Percentiles rank a stretch among this genome's conserved stretches.
Conservation (phyloP, 2,888 invertebrate species). For the Acleris literana region DNA sequence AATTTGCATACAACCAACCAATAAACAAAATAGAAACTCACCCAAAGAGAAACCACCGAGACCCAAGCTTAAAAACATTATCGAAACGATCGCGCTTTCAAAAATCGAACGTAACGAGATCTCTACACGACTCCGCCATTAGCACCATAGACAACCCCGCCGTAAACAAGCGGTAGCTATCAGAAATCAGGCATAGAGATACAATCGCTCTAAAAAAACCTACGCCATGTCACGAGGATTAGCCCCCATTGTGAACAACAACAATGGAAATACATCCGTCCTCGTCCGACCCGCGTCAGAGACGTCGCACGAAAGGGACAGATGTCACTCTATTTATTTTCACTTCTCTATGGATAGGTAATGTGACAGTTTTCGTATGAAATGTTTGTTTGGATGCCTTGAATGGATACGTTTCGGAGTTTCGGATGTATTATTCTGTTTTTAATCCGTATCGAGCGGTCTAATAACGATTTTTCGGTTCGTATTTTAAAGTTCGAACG, state of each 20-base stretch:
- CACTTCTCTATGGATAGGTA: conserved; percentile 73
- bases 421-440: conserved; percentile 70
- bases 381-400: conserved; percentile 76
- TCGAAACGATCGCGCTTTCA: conserved; percentile 27
- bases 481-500: conserved; percentile 10
- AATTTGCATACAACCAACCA: conserved; percentile 18
- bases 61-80: conserved; percentile 20
- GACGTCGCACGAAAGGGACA: conserved; percentile 55
- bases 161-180: conserved; percentile 75
- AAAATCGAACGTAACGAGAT: conserved; percentile 61
- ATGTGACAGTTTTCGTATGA: conserved; percentile 81
- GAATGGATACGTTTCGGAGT: conserved; percentile 63
- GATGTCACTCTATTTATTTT: conserved; percentile 71
- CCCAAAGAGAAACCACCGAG: conserved; percentile 28
- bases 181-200: conserved; percentile 69
- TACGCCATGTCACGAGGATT: conserved; percentile 78
- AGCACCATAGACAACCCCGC: conserved; percentile 64
- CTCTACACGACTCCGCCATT: conserved; percentile 76
- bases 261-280: conserved; percentile 77
- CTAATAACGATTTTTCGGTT: conserved; percentile 49
- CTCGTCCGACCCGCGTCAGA: conserved; percentile 52
- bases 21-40: conserved; percentile 13
- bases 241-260: conserved; percentile 73
- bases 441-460: conserved; percentile 66
- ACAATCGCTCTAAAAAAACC: conserved; percentile 60